Evolutionary conservation across 2,797 vertebrate genomes (phyloP).

Genomic region (Cossypha heuglini): DNA sequence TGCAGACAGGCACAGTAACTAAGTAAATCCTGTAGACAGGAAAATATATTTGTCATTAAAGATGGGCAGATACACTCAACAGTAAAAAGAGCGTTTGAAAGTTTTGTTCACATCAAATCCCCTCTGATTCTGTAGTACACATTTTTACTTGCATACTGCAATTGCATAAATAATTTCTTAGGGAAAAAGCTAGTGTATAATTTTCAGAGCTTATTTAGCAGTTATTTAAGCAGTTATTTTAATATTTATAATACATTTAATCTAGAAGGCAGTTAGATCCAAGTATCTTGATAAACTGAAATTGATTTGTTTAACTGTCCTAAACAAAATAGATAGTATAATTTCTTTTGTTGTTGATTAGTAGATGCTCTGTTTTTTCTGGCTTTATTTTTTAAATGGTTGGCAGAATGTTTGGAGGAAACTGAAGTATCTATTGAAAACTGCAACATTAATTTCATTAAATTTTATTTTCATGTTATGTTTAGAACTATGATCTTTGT

Average conservation of each 20-base stretch:
- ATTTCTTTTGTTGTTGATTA: constrained; percentile 32
- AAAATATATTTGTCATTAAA: neutral
- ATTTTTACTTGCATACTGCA: neutral
- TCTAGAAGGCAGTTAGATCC: neutral
- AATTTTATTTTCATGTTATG: constrained; percentile 31
- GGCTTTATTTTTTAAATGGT: neutral
- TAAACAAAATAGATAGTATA: constrained; percentile 25
- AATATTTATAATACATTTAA: constrained; percentile 47
- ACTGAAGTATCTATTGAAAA: constrained; percentile 10
- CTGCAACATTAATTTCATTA: neutral
- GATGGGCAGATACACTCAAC: neutral
- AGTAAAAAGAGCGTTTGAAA: neutral
- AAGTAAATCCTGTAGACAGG: neutral
- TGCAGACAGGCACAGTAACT: neutral
- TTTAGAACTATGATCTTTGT: neutral
- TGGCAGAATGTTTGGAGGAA: constrained; percentile 7
- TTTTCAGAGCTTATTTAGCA: constrained; percentile 39
- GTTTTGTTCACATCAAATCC: neutral
- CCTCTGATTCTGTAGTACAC: neutral
- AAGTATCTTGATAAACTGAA: neutral
- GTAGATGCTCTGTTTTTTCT: neutral
- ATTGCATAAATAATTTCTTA: constrained; percentile 17
- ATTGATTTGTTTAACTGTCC: constrained; percentile 34
- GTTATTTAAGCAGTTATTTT: constrained; percentile 48
- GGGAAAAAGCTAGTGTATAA: neutral